Evolutionary conservation across 1,140 invertebrate species (phyloP).

Genomic region (Steinernema feltiae): DNA sequence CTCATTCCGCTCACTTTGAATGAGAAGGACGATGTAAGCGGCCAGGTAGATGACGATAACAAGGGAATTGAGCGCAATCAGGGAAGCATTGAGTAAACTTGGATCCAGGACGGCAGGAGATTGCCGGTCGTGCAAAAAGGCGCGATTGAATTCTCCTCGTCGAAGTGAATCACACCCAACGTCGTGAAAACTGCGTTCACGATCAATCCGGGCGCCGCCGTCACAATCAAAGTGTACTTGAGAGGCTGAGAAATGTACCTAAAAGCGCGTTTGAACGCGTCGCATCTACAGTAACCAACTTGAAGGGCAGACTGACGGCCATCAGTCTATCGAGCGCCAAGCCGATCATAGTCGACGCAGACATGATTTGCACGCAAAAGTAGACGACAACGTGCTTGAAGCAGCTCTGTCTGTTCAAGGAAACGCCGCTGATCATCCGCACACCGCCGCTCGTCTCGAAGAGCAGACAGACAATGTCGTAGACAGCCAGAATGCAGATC

Average conservation of each 20-base stretch:
- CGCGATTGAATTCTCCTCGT: neutral
- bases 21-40: neutral
- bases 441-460: too few species aligned
- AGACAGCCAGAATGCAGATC: neutral
- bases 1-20: too few species aligned
- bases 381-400: neutral
- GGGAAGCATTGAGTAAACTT: neutral
- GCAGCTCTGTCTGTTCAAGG: neutral
- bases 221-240: neutral
- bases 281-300: neutral
- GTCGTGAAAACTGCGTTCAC: neutral
- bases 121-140: neutral
- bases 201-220: neutral
- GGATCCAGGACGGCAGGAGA: neutral
- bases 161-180: neutral
- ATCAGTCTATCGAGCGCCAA: neutral
- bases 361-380: neutral
- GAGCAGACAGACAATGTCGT: neutral
- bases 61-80: neutral
- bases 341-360: neutral
- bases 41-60: neutral
- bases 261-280: neutral
- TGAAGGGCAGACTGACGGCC: neutral
- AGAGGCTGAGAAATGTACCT: neutral
- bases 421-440: neutral